Conservation (phyloP, 2,113 vertebrate genomes). For the Solenodon paradoxus region DNA sequence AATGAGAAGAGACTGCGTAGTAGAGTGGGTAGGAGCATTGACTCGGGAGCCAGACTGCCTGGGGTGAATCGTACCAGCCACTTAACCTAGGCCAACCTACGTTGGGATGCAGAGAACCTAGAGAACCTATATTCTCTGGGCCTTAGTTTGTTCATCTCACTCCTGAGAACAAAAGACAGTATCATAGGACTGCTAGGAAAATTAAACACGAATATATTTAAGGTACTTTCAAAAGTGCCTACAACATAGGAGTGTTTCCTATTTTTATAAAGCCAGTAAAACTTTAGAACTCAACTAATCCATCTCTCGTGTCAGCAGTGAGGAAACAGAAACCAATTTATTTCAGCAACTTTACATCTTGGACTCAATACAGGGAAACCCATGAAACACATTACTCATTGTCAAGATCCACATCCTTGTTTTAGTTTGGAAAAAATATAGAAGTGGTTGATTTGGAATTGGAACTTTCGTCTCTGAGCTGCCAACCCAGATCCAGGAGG, state of each 20-base stretch:
- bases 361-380: neutral
- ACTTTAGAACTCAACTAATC: neutral
- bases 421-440: constrained; percentile 34
- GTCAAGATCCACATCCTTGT: neutral
- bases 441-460: neutral
- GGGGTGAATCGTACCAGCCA: neutral
- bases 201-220: neutral
- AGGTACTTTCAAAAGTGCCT: neutral
- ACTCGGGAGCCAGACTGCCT: neutral
- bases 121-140: neutral
- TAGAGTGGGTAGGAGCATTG: neutral
- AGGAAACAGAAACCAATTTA: neutral
- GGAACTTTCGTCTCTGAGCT: neutral
- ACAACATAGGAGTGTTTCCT: neutral
- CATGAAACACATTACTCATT: neutral
- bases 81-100: neutral
- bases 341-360: neutral
- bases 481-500: neutral
- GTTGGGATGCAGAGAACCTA: too few relatives aligned
- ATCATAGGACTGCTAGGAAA: neutral
- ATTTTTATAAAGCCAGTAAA: neutral
- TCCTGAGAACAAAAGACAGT: neutral
- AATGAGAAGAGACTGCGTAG: neutral
- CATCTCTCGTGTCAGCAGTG: neutral
- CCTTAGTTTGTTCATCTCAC: neutral